Evolutionary conservation across 2,888 invertebrate species (phyloP), one percentile per base, ranked within the genome.

Genomic region (Alcis repandata): DNA sequence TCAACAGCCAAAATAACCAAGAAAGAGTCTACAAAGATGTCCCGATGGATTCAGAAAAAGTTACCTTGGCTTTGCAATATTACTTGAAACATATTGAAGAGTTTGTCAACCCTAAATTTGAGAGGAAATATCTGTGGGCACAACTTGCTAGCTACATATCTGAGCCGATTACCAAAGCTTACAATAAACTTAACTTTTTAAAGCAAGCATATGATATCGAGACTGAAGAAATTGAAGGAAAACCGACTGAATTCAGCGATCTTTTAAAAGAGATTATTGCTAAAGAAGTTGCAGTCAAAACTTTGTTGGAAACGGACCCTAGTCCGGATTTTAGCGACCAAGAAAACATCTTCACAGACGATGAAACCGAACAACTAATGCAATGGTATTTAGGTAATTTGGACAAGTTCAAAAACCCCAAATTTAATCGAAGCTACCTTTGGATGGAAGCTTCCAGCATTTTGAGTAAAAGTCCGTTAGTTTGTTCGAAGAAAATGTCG

Each of bases 381-480:
- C 82, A 82, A 7, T 92, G 92, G 92, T 93, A 92, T 74, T 70
- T 92, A 59, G 83, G 84, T 0, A 90, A 92, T 76, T 79, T 92
- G 70, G 91, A 92, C 1, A 91, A 91, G 67, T 93, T 93, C 65
- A 93, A 92, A 63, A 91, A 91, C 57, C 90, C 92, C 0, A 91
- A 91, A 71, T 91, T 83, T 38, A 86, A 89, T 0, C 73, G 89
- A 0, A 90, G 87, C 9, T 91, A 90, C 19, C 72, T 93, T 0
- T 93, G 92, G 92, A 82, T 87, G 76, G 91, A 92, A 45, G 87
- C 85, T 0, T 85, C 91, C 0, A 75, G 79, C 15, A 81, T 88
- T 48, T 68, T 92, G 6, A 81, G 80, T n/a, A 90, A 90, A 62
- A 90, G 84, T 56, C 87, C 92, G 0, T 68, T 90, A 19, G 83